These are phyloP conservation scores for Brachionus koreanus DNA, from an alignment of 1,140 invertebrate genomes.

Conservation along the genomic window DNA sequence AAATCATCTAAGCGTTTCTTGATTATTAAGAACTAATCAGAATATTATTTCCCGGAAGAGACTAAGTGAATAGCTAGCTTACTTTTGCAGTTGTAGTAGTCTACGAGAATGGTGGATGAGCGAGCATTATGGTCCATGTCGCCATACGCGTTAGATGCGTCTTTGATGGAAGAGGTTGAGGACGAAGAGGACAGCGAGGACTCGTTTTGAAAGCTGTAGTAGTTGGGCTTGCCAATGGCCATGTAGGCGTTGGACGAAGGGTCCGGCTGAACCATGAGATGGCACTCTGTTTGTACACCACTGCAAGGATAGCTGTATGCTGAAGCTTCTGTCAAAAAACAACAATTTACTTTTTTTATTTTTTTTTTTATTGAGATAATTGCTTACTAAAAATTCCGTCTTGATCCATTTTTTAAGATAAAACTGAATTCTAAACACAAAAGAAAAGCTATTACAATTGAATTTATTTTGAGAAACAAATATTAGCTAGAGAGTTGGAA, in stretches of 20 bases:
- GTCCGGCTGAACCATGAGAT: neutral
- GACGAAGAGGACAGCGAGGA: conserved; percentile 7
- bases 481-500: neutral
- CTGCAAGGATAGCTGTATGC: neutral
- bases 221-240: neutral
- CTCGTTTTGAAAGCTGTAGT: neutral
- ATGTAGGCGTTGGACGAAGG: neutral
- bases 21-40: conserved; percentile 30
- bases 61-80: neutral
- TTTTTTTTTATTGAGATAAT: neutral
- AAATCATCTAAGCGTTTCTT: conserved; percentile 35
- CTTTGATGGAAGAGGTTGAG: neutral
- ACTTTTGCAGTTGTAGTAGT: conserved; percentile 39
- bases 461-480: conserved; percentile 15
- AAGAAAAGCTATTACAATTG: conserved; percentile 1
- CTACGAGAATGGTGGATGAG: neutral
- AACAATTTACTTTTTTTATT: neutral
- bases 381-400: conserved; percentile 32
- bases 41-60: conserved; percentile 17
- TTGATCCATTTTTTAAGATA: conserved; percentile 11
- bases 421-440: conserved; percentile 15
- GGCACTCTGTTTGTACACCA: neutral
- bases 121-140: neutral
- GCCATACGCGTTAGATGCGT: neutral
- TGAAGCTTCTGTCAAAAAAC: neutral